phyloP scores from a whole-genome alignment of 2,888 invertebrate species.

The Cantharis nigra region DNA sequence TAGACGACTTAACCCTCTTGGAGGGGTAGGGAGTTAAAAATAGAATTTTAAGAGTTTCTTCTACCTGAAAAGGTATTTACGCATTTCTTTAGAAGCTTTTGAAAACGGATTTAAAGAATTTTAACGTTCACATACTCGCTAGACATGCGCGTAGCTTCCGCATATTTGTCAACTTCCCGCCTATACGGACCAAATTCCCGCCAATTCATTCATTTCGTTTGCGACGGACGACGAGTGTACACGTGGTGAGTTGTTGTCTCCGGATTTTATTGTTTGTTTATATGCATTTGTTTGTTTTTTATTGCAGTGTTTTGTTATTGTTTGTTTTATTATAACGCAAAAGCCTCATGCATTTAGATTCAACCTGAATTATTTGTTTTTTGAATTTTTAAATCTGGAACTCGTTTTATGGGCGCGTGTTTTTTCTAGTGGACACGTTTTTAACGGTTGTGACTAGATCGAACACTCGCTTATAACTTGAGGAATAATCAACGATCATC shows the following conservation, averaged over 20 bases:
- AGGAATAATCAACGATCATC: slow-evolving; percentile 30
- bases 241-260: slow-evolving; percentile 34
- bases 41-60: not conserved
- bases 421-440: slow-evolving; percentile 51
- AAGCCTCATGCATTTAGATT: slow-evolving; percentile 5
- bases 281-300: not conserved
- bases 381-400: not conserved
- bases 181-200: slow-evolving; percentile 28
- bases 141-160: slow-evolving; percentile 29
- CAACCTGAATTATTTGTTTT: slow-evolving; percentile 28
- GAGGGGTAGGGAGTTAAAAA: not conserved
- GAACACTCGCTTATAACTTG: slow-evolving; percentile 54
- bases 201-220: slow-evolving; percentile 38
- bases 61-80: slow-evolving; percentile 20
- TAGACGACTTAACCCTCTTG: not conserved
- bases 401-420: slow-evolving; percentile 51
- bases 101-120: not conserved
- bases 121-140: slow-evolving; percentile 7
- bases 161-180: slow-evolving; percentile 33
- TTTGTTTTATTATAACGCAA: not conserved
- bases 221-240: slow-evolving; percentile 29
- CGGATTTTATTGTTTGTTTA: slow-evolving; percentile 8
- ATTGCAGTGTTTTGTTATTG: not conserved
- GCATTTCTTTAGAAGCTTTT: slow-evolving; percentile 14
- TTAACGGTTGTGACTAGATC: slow-evolving; percentile 53